Evolutionary conservation across 1,140 invertebrate species (phyloP).

Genomic region (Drosophila ananassae): DNA sequence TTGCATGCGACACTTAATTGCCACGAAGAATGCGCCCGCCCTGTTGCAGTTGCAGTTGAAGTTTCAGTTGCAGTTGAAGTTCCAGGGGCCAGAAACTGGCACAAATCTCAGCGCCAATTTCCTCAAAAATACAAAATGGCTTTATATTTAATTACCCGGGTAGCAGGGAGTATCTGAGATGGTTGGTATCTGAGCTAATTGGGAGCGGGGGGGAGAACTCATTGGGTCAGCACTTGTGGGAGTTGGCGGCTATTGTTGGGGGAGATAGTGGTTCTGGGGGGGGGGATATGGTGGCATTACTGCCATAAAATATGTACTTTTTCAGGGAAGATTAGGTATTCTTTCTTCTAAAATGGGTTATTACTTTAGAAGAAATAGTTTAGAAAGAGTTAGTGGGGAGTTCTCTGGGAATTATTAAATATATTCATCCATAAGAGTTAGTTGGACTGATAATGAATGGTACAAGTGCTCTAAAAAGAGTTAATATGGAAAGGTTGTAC

Average conservation of each 20-base stretch:
- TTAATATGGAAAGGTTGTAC: too few relatives aligned
- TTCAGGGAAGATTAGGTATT: too few relatives aligned
- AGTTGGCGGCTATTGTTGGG: neutral
- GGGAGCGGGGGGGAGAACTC: conserved; percentile 43
- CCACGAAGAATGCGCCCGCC: conserved; percentile 50
- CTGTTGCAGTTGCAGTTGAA: neutral
- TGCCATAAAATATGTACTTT: too few relatives aligned
- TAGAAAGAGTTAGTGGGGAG: too few relatives aligned
- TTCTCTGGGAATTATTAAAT: too few relatives aligned
- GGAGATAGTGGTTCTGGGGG: too few relatives aligned
- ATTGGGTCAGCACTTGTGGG: conserved; percentile 62
- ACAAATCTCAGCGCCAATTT: conserved; percentile 52
- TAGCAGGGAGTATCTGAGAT: conserved; percentile 8
- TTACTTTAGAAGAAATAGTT: too few relatives aligned
- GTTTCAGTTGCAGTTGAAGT: neutral
- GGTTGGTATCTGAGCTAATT: conserved; percentile 27
- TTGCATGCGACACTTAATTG: conserved; percentile 79
- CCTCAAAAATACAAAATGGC: conserved; percentile 9
- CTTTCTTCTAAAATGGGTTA: too few relatives aligned
- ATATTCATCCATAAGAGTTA: too few relatives aligned
- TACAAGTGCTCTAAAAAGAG: too few relatives aligned
- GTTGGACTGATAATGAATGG: too few relatives aligned
- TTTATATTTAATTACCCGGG: conserved; percentile 18
- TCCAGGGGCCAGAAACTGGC: conserved; percentile 39
- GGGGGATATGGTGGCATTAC: too few relatives aligned